Evolutionary conservation across 2,113 vertebrate species (phyloP).

Genomic region (Tinamus guttatus): DNA sequence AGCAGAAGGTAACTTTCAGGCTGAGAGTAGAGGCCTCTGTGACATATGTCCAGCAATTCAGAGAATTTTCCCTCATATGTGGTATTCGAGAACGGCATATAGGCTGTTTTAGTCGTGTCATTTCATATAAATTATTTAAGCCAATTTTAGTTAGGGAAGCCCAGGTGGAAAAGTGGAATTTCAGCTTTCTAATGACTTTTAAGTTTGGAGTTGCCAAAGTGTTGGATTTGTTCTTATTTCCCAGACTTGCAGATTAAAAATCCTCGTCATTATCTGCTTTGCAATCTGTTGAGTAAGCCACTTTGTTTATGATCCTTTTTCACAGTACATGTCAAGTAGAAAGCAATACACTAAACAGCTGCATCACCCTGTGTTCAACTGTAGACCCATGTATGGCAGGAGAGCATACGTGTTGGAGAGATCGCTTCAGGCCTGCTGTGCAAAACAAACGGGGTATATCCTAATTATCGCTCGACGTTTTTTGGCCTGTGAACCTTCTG

Average conservation of each 20-base stretch:
- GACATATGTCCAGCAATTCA: neutral
- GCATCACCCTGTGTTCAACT: slow-evolving; percentile 43
- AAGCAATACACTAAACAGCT: neutral
- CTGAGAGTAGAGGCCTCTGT: neutral
- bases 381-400: neutral
- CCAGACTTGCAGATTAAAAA: neutral
- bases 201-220: neutral
- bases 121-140: neutral
- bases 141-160: neutral
- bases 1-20: neutral
- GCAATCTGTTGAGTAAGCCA: neutral
- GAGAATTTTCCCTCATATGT: neutral
- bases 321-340: neutral
- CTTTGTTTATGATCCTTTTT: neutral
- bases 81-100: neutral
- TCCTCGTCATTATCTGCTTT: neutral
- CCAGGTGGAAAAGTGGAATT: neutral
- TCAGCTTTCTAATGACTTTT: neutral
- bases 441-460: neutral
- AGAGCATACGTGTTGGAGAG: neutral
- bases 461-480: neutral
- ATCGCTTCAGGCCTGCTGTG: neutral
- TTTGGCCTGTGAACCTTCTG: neutral
- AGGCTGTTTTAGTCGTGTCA: neutral
- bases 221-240: slow-evolving; percentile 12